These are phyloP conservation scores for Echeneis naucrates DNA, from an alignment of 2,797 vertebrate species.

Conservation along the genomic window DNA sequence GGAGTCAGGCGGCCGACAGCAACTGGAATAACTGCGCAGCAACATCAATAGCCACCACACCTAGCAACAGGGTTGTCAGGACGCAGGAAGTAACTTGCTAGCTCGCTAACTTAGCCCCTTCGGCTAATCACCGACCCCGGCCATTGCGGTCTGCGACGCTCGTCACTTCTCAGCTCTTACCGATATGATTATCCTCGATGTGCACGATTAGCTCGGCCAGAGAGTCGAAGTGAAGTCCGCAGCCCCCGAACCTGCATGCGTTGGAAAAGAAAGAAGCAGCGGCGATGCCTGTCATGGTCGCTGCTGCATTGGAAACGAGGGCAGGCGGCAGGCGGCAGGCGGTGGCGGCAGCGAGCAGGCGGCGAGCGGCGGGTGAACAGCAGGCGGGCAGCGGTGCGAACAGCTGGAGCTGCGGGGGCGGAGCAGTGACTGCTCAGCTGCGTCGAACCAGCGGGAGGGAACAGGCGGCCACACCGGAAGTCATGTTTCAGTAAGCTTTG, in stretches of 20 bases:
- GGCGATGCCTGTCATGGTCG: slow-evolving; percentile 97
- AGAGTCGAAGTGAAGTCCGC: slow-evolving; percentile 94
- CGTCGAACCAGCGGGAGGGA: slow-evolving; percentile 38
- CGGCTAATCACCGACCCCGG: slow-evolving; percentile 66
- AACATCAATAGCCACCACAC: slow-evolving; percentile 77
- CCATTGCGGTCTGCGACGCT: slow-evolving; percentile 69
- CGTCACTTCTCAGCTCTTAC: slow-evolving; percentile 78
- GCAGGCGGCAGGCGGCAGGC: slow-evolving; percentile 77
- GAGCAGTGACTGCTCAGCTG: slow-evolving; percentile 61
- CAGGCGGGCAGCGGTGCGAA: slow-evolving; percentile 79
- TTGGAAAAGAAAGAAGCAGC: slow-evolving; percentile 99
- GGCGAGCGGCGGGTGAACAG: slow-evolving; percentile 70
- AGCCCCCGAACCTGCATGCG: slow-evolving; percentile 94
- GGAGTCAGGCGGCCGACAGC: background rate
- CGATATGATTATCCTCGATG: slow-evolving; percentile 98
- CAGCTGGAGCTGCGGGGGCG: slow-evolving; percentile 80
- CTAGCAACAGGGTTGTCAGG: slow-evolving; percentile 90
- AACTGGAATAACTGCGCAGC: background rate
- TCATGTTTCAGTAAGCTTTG: background rate
- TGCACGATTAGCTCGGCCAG: slow-evolving; percentile 96
- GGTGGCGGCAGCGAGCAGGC: slow-evolving; percentile 66
- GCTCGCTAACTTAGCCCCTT: slow-evolving; percentile 76
- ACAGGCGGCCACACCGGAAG: slow-evolving; percentile 65
- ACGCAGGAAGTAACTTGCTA: slow-evolving; percentile 90
- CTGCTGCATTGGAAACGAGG: slow-evolving; percentile 86